A percentile compares a stretch with the other conserved stretches of the same genome.
These are phyloP conservation scores for Darevskia mixta DNA, from an alignment of 2,797 vertebrate genomes.

Conservation along the genomic window DNA sequence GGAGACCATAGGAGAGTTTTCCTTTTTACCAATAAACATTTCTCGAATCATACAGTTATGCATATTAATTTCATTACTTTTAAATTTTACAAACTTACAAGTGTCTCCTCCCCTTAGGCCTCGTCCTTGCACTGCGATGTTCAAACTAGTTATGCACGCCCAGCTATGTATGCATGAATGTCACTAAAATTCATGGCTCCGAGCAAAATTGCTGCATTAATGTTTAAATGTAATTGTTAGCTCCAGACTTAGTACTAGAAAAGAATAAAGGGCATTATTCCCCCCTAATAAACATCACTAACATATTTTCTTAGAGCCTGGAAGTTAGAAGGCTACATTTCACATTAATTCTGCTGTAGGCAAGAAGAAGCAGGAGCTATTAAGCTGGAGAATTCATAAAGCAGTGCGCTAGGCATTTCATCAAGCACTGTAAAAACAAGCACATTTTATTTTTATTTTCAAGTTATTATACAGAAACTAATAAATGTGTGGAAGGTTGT, in stretches of 20 bases:
- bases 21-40: slow-evolving; percentile 28
- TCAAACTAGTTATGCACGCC: neutral
- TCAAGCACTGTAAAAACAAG: slow-evolving; percentile 45
- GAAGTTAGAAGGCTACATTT: slow-evolving; percentile 52
- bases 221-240: slow-evolving; percentile 30
- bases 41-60: neutral
- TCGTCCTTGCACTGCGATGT: neutral
- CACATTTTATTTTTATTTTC: slow-evolving; percentile 40
- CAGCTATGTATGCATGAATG: neutral
- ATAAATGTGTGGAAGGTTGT: slow-evolving; percentile 8
- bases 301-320: slow-evolving; percentile 39
- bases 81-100: slow-evolving; percentile 4
- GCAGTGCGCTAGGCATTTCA: slow-evolving; percentile 42
- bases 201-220: slow-evolving; percentile 26
- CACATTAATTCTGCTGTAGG: slow-evolving; percentile 40
- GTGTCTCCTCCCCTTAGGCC: neutral
- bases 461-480: slow-evolving; percentile 31
- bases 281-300: slow-evolving; percentile 28
- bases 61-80: slow-evolving; percentile 27
- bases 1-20: neutral
- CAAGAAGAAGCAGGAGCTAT: slow-evolving; percentile 42
- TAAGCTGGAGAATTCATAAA: slow-evolving; percentile 49
- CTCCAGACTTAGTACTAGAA: slow-evolving; percentile 9
- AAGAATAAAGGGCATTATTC: neutral
- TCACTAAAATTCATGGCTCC: neutral